These are phyloP conservation scores for Sminthurinus aureus DNA, from an alignment of 2,888 invertebrate species.

Conservation along the genomic window DNA sequence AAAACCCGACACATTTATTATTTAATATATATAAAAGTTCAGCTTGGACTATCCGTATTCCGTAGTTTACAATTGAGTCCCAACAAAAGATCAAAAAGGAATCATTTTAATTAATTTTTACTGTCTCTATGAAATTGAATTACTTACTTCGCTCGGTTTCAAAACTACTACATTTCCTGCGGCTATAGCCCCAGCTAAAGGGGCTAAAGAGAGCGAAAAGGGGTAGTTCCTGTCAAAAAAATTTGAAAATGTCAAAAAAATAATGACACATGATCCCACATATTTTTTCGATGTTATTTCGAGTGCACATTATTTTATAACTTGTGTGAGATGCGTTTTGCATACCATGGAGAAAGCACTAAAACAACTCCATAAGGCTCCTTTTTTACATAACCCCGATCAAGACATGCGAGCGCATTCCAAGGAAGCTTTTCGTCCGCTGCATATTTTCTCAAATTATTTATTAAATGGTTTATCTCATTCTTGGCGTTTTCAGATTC, in stretches of 20 bases:
- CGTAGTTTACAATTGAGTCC: too few relatives aligned
- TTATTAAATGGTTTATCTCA: conserved; percentile 15
- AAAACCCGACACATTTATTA: too few relatives aligned
- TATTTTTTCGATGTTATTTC: not conserved
- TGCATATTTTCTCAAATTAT: conserved; percentile 33
- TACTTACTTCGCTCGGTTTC: conserved; percentile 70
- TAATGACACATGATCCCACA: not conserved
- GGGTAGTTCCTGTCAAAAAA: too few relatives aligned
- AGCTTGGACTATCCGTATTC: too few relatives aligned
- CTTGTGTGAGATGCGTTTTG: too few relatives aligned
- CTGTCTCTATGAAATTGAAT: too few relatives aligned
- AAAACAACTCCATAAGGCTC: conserved; percentile 44
- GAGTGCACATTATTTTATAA: too few relatives aligned
- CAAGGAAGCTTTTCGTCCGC: conserved; percentile 34
- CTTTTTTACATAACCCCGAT: conserved; percentile 32
- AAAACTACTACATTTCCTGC: conserved; percentile 67
- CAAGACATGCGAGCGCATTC: conserved; percentile 34
- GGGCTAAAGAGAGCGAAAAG: conserved; percentile 31
- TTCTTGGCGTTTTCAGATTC: conserved; percentile 34
- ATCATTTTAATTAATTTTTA: too few relatives aligned
- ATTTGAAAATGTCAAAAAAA: too few relatives aligned
- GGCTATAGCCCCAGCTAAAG: conserved; percentile 63
- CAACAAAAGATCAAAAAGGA: too few relatives aligned
- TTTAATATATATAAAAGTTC: too few relatives aligned
- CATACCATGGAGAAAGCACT: conserved; percentile 23